Base-by-base conservation (phyloP, 2,113 vertebrate species). In the Camelus dromedarius region DNA sequence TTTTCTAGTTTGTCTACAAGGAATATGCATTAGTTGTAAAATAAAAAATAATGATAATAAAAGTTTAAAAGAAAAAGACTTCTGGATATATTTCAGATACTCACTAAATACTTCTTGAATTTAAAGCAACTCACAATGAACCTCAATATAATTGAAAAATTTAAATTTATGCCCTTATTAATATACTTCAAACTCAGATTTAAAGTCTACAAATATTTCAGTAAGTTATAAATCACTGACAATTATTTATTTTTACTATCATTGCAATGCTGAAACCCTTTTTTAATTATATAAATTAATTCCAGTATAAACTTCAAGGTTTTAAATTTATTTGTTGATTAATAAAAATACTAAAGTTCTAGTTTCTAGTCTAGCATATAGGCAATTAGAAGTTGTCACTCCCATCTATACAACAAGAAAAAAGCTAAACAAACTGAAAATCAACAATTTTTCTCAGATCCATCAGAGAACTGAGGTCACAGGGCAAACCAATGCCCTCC, bases 211-310 rank as follows among this genome's bases (percentile, higher is more conserved):
- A 42, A 69, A 52, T 79, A 79, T 30, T 32, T 38, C 48, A 56
- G 35, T 69, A 62, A 62, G 26, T 70, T 82, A 15, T 42, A 81
- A 54, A 89, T 38, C 2, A 69, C 58, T 80, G 77, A 86, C 2
- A 52, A 62, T 72, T 52, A 70, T 62, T 88, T 93, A 80, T 52
- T 70, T 62, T 88, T 93, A 80, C 72, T 93, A 60, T 42, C 79
- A 30, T 42, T 80, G 87, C 32, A 7, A 13, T 38, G 20, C 9
- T 88, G 26, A 82, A 81, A 54, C 26, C 2, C 28, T 81, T 93
- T 26, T 62, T 14, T 80, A 80, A 79, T 80, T 80, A 88, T 50
- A 70, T 32, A 79, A 38, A 80, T 70, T 48, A 87, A 93, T 50
- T 80, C 46, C 64, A 69, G 54, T 58, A 6, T 60, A 35, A 5